Conservation (phyloP, 2,888 invertebrate genomes). For the Lasioglossum vierecki region DNA sequence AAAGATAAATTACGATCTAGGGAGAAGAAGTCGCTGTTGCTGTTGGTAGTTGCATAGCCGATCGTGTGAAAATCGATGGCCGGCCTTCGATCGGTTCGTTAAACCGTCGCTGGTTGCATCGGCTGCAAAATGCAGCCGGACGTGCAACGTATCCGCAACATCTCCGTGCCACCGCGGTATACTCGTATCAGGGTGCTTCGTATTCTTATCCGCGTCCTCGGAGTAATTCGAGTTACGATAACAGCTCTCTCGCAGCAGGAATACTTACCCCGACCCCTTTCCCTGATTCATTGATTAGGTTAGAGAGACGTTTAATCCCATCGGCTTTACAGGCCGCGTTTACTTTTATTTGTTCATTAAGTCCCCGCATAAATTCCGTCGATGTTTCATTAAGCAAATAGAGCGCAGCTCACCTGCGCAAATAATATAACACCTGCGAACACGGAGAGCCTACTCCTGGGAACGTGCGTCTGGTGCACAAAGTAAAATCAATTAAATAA, state of each 20-base stretch:
- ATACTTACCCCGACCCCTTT: constrained; percentile 3
- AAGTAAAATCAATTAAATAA: not conserved
- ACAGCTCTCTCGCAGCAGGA: not conserved
- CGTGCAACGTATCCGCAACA: constrained; percentile 61
- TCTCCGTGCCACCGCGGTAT: constrained; percentile 29
- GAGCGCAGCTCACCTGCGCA: not conserved
- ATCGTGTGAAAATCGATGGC: constrained; percentile 68
- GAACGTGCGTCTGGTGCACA: not conserved
- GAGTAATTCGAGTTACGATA: constrained; percentile 59
- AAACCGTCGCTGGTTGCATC: constrained; percentile 57
- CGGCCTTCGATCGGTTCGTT: constrained; percentile 71
- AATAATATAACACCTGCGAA: not conserved
- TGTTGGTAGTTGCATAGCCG: constrained; percentile 31
- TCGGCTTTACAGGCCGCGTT: too few relatives aligned
- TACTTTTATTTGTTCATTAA: not conserved
- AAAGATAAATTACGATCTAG: constrained; percentile 45
- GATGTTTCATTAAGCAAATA: not conserved
- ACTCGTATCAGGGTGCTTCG: constrained; percentile 44
- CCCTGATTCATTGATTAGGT: constrained; percentile 5
- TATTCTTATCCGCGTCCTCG: constrained; percentile 48
- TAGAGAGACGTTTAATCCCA: not conserved
- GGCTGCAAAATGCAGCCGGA: constrained; percentile 63
- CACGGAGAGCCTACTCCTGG: too few relatives aligned
- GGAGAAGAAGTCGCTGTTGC: constrained; percentile 27
- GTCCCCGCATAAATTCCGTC: not conserved